Percentiles rank a stretch among this genome's conserved stretches.
Evolutionary conservation across 37 sponge, comb jelly and placozoan genomes (phyloP).

Genomic region (Beroe ovata): DNA sequence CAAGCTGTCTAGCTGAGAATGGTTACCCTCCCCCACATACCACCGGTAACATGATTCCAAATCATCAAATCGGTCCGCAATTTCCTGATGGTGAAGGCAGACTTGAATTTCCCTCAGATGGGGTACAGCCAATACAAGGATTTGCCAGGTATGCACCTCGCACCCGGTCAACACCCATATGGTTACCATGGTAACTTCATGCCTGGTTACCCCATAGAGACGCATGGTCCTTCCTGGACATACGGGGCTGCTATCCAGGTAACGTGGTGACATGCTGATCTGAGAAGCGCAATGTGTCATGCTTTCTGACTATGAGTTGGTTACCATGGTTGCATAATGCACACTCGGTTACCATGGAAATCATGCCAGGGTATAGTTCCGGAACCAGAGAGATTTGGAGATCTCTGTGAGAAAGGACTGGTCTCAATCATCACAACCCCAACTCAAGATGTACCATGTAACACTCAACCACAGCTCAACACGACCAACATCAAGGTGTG

Average conservation of each 20-base stretch:
- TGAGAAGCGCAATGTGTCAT: too few species aligned
- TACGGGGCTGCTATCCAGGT: conserved; percentile 50
- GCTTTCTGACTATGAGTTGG: too few species aligned
- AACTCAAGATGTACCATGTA: neutral
- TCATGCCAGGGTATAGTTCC: conserved; percentile 65
- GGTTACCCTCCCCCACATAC: too few species aligned
- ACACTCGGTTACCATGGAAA: neutral
- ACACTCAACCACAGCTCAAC: neutral
- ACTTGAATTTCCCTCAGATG: neutral
- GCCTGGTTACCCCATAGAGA: neutral
- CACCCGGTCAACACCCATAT: conserved; percentile 22
- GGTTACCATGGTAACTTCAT: neutral
- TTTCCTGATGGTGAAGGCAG: too few species aligned
- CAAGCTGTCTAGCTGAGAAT: too few species aligned
- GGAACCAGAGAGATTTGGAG: conserved; percentile 66
- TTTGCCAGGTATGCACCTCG: neutral
- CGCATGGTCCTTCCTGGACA: neutral
- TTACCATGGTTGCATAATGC: too few species aligned
- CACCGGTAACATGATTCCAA: too few species aligned
- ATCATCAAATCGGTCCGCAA: too few species aligned
- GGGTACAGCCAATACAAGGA: conserved; percentile 18
- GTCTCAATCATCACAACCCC: conserved; percentile 47
- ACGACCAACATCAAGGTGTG: conserved; percentile 8
- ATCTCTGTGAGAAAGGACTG: conserved; percentile 58
- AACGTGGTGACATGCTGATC: too few species aligned